phyloP scores from a whole-genome alignment of 2,888 invertebrate genomes.

The Oligia latruncula region DNA sequence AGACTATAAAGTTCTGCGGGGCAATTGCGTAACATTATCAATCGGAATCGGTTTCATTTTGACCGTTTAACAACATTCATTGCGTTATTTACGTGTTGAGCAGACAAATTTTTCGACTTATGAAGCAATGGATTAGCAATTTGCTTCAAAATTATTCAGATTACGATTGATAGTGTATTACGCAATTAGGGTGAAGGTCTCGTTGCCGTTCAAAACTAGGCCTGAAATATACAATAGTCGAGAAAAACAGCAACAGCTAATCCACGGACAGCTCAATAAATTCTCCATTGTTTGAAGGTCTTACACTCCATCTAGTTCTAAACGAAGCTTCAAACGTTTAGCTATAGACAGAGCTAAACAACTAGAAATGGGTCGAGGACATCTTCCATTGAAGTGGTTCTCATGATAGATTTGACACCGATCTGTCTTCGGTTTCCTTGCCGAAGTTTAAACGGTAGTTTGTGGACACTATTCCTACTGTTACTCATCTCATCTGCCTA shows the following conservation, averaged over 20 bases:
- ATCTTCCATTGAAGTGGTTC: conserved; percentile 29
- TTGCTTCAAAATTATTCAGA: no score
- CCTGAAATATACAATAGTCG: background rate
- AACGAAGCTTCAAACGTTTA: background rate
- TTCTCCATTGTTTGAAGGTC: conserved; percentile 9
- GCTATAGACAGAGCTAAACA: conserved; percentile 21
- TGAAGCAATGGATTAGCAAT: no score
- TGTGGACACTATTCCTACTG: background rate
- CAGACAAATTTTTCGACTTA: no score
- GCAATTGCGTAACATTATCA: no score
- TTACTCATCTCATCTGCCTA: background rate
- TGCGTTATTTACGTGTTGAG: no score
- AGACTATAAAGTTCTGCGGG: background rate
- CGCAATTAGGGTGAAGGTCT: background rate
- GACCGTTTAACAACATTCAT: no score
- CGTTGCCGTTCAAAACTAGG: background rate
- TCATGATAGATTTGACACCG: conserved; percentile 47
- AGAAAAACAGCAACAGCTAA: background rate
- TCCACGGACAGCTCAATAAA: background rate
- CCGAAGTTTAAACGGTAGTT: background rate
- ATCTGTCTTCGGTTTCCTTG: conserved; percentile 23
- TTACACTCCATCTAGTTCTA: conserved; percentile 1
- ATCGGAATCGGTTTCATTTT: no score
- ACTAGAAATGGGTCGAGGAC: conserved; percentile 42
- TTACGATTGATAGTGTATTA: no score